Evolutionary conservation across 1,140 invertebrate genomes (phyloP), one percentile per base, ranked within the genome.

Genomic region (Drosophila asahinai): DNA sequence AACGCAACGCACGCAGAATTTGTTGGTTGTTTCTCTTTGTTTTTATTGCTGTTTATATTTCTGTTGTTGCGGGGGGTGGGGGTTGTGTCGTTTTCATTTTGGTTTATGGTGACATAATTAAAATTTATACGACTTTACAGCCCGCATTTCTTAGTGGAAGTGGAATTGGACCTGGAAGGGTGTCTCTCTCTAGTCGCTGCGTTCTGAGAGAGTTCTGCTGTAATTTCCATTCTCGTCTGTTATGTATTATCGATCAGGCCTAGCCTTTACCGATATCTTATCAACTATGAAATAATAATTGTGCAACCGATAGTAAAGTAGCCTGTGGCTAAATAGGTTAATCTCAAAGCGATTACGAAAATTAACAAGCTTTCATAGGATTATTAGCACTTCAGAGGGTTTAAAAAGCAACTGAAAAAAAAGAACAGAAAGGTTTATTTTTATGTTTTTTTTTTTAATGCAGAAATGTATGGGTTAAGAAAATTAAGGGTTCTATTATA

Each of bases 71-170:
- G 14, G 36, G 22, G 22, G 65, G 14, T 12, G 49, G 57, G 47
- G 40, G 33, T 1, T 43, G 59, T 48, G 73, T 61, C 47, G 63
- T 61, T 62, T 86, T 63, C 55, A 51, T 62, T 82, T 82, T 86
- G 52, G 75, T 83, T 87, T 86, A 80, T 87, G 83, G 83, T 79
- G 83, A 86, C 83, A 86, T 86, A 86, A 82, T 86, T 86, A 80
- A 82, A 86, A 86, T 86, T 86, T 86, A 86, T 86, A 73, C 54
- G 79, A 76, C 67, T 72, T 40, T 72, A 45, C 67, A 73, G 54
- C 63, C 49, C 71, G 78, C 70, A 66, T 25, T 47, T 25, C 36
- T 47, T 11, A 40, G 27, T 22, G 43, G n/a, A 73, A 54, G 51
- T 30, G n/a, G 19, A 30, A 38, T 11, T 38, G 36, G 11, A 14